Percentiles rank a stretch among this genome's conserved stretches.
phyloP scores from a whole-genome alignment of 1,140 invertebrate genomes.

The Gonioctena quinquepunctata region DNA sequence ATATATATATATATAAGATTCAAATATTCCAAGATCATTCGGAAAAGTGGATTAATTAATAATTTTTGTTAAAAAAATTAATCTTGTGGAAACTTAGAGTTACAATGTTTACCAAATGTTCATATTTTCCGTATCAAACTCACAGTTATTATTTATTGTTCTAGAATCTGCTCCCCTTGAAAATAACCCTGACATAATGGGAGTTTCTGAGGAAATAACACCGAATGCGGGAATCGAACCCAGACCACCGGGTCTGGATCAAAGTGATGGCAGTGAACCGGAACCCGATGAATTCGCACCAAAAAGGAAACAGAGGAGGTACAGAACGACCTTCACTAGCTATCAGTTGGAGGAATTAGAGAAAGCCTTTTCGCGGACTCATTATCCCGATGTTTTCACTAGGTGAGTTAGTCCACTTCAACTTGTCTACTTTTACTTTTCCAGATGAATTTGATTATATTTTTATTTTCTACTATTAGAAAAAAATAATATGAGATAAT shows the following conservation, averaged over 20 bases:
- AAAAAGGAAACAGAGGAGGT: constrained; percentile 88
- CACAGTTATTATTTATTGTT: too few relatives aligned
- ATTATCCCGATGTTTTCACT: constrained; percentile 98
- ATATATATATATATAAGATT: too few relatives aligned
- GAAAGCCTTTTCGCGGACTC: constrained; percentile 95
- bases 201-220: constrained; percentile 52
- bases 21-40: too few relatives aligned
- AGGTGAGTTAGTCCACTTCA: too few relatives aligned
- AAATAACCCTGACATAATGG: constrained; percentile 48
- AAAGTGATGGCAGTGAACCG: constrained; percentile 70
- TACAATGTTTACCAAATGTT: too few relatives aligned
- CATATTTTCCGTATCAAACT: too few relatives aligned
- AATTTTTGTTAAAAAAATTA: too few relatives aligned
- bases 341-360: constrained; percentile 96
- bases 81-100: too few relatives aligned
- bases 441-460: background rate
- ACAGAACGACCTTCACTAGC: constrained; percentile 92
- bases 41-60: too few relatives aligned
- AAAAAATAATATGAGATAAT: background rate
- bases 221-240: constrained; percentile 49
- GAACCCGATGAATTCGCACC: constrained; percentile 81
- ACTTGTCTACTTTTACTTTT: too few relatives aligned
- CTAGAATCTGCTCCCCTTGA: constrained; percentile 51
- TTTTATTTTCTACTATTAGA: background rate
- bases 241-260: constrained; percentile 46